Base-by-base conservation (phyloP, 2,797 vertebrate species). In the Ctenopoma kingsleyae region DNA sequence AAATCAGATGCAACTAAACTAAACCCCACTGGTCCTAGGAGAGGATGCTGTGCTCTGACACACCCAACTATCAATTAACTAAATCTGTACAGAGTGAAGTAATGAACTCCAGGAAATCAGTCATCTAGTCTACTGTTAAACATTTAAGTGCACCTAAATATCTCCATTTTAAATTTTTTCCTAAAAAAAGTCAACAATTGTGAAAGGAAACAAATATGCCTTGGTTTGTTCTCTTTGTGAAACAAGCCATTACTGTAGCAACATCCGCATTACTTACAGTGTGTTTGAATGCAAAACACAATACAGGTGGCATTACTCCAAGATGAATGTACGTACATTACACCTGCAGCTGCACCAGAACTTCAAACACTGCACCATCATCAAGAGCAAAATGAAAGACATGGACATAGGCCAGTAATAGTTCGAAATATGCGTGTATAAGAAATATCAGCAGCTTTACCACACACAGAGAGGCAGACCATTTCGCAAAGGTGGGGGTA, bases 1-100 rank as follows among this genome's bases (percentile, higher is more conserved):
- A 92, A 91, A 92, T 91, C 71, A 88, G 83, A 88, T 77, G 80
- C 83, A 87, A 83, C 71, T 60, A 74, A 84, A 78, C 71, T 48
- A 80, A 84, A 86, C 71, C 84, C 36, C 61, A 69, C 5, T 35
- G 71, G 56, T 74, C 35, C 23, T 7, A 62, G 67, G 40, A 40
- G 64, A 64, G 67, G 40, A 40, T 64, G 58, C 65, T 50, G 70
- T 16, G 57, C 55, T 58, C 73, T 73, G 50, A 66, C 30, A 60
- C 22, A 59, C 61, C 55, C 67, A 64, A 75, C 58, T 80, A 82
- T 86, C 84, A 72, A 66, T 73, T 78, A 61, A 54, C 64, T 35
- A 58, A 65, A 78, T 61, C 56, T 68, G 60, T 30, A 60, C 64
- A 54, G 62, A 19, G 56, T 60, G 32, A 63, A 43, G 49, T 62